Conservation (phyloP, 2,888 invertebrate species). For the Chrysina gloriosa region DNA sequence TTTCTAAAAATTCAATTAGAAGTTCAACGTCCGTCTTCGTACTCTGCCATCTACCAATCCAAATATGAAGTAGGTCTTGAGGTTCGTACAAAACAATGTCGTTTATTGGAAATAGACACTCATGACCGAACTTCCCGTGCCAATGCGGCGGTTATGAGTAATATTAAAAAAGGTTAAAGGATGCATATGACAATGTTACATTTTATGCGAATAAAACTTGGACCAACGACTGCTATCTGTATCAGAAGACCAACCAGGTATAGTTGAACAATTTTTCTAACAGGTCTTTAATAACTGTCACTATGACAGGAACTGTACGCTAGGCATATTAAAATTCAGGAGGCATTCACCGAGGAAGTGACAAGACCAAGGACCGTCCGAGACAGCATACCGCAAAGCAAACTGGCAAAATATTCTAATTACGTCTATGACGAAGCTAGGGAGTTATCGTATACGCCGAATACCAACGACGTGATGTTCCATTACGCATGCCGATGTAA, state of each 20-base stretch:
- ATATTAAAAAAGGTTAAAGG: conserved; percentile 55
- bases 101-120: conserved; percentile 40
- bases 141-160: conserved; percentile 47
- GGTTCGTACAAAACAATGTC: conserved; percentile 42
- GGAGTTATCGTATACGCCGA: conserved; percentile 62
- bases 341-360: conserved; percentile 55
- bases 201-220: conserved; percentile 60
- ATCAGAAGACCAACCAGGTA: conserved; percentile 60
- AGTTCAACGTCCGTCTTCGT: background rate
- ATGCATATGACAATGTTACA: conserved; percentile 60
- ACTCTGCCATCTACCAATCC: conserved; percentile 39
- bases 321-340: conserved; percentile 53
- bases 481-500: conserved; percentile 49
- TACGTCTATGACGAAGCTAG: conserved; percentile 67
- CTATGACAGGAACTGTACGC: conserved; percentile 57
- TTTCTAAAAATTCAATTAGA: background rate
- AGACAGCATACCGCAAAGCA: conserved; percentile 74
- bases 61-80: conserved; percentile 43
- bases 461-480: conserved; percentile 44
- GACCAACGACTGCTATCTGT: conserved; percentile 52
- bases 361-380: conserved; percentile 67
- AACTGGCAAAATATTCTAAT: conserved; percentile 68
- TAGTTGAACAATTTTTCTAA: conserved; percentile 27
- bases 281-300: conserved; percentile 44
- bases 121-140: conserved; percentile 37